phyloP scores from a whole-genome alignment of 1,140 invertebrate genomes.

The Eriocheir sinensis region DNA sequence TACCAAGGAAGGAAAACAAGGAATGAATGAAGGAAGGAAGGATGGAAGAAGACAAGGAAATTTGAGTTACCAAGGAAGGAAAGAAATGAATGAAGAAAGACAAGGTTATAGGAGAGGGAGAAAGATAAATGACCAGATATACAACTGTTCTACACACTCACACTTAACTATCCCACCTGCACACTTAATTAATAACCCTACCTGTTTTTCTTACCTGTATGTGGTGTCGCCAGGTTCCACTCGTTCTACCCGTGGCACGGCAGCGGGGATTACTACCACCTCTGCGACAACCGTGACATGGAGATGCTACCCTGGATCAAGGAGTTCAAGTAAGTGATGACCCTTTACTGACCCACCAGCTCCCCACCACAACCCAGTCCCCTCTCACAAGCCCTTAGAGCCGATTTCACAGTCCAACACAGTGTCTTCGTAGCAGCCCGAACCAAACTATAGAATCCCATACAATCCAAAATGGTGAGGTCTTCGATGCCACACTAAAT shows the following conservation, averaged over 20 bases:
- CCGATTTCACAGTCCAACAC: too few species aligned
- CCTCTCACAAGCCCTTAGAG: too few species aligned
- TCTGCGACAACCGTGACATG: constrained; percentile 89
- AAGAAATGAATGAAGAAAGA: not conserved
- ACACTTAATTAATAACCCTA: not conserved
- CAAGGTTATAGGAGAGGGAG: not conserved
- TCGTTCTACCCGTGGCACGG: constrained; percentile 98
- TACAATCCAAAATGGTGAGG: too few species aligned
- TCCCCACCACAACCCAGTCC: too few species aligned
- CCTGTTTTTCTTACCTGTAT: too few species aligned
- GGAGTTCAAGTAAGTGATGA: constrained; percentile 88
- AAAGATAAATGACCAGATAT: not conserved
- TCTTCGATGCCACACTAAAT: too few species aligned
- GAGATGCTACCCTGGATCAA: constrained; percentile 91
- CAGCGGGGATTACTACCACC: constrained; percentile 91
- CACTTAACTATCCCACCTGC: too few species aligned
- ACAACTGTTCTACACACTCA: too few species aligned
- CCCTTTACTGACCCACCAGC: too few species aligned
- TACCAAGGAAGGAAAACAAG: not conserved
- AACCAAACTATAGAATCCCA: too few species aligned
- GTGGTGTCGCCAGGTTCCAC: constrained; percentile 87
- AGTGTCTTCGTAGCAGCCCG: too few species aligned
- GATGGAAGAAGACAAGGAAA: too few species aligned
- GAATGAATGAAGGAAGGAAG: not conserved
- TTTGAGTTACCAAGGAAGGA: not conserved